Evolutionary conservation across 2,797 vertebrate genomes (phyloP), one percentile per base, ranked within the genome.

Genomic region (Myotis myotis): DNA sequence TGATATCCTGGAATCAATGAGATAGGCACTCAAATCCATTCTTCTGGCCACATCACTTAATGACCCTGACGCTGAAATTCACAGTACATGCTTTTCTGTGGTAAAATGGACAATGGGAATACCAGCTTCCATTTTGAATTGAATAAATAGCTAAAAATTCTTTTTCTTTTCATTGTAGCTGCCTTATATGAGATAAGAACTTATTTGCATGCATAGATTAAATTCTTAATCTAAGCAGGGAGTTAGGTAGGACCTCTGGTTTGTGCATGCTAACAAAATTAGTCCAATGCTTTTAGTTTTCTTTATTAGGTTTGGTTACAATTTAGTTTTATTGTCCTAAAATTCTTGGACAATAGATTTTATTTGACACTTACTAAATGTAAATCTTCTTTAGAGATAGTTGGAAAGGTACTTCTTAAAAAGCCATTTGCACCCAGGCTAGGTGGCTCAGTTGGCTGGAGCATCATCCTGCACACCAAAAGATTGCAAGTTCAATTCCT

Each of bases 131-230:
- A 87, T 79, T 78, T 78, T 90, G 22, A 82, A 23, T 57, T 82
- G 28, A 95, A 53, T 84, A 91, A 81, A 57, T 75, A 85, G 23
- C 62, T 88, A 16, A 81, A 76, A 62, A 19, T 66, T 76, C 80
- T 82, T 33, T 90, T 91, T 25, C 4, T 5, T 87, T 89, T 64
- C 16, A 47, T 74, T 87, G 22, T 85, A n/a, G 20, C 49, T 74
- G 30, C 47, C 36, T 81, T 87, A 62, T 74, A 20, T 72, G 38
- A 89, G 82, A 93, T 74, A 76, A 66, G 22, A 89, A 60, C 19
- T 81, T 72, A 19, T 49, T 93, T 94, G 83, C 25, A 93, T 44
- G 38, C 30, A 66, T 68, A 81, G 68, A 64, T 87, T 93, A 55
- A 89, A 70, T 74, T 91, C 13, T 79, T 33, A 47, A 7, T 71